Conservation (phyloP, 2,113 vertebrate genomes). For the Leptosomus discolor region DNA sequence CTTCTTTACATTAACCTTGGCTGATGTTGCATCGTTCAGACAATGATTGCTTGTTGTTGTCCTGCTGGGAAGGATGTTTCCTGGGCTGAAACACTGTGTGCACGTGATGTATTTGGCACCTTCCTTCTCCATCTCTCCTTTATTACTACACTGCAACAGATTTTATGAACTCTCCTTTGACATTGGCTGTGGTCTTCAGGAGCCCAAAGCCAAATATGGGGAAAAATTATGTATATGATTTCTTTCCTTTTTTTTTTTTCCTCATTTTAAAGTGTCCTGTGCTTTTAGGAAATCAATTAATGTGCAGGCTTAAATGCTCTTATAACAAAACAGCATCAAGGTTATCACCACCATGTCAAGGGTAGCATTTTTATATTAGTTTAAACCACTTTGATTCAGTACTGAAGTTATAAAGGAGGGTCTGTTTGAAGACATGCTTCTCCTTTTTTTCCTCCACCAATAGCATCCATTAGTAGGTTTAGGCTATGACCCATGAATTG, state of each 20-base stretch:
- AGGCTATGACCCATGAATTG: not conserved
- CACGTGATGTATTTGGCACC: not conserved
- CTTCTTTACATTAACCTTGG: not conserved
- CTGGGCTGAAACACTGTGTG: not conserved
- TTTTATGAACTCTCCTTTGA: not conserved
- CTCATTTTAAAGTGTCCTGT: not conserved
- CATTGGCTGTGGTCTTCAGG: not conserved
- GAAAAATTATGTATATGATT: not conserved
- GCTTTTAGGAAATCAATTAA: not conserved
- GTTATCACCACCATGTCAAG: not conserved
- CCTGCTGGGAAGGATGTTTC: not conserved
- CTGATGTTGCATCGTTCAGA: not conserved
- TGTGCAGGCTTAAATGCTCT: not conserved
- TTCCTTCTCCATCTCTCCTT: not conserved
- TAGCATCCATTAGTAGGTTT: not conserved
- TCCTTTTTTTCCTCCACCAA: not conserved
- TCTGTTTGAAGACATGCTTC: not conserved
- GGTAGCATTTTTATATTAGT: not conserved
- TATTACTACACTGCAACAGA: not conserved
- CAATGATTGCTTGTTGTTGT: not conserved
- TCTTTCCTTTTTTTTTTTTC: not conserved
- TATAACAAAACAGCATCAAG: not conserved
- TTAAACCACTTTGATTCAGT: not conserved
- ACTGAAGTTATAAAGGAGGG: rapidly evolving
- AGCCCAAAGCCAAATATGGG: not conserved